Evolutionary conservation across 1,140 invertebrate genomes (phyloP).

Genomic region (Cryptotermes secundus): DNA sequence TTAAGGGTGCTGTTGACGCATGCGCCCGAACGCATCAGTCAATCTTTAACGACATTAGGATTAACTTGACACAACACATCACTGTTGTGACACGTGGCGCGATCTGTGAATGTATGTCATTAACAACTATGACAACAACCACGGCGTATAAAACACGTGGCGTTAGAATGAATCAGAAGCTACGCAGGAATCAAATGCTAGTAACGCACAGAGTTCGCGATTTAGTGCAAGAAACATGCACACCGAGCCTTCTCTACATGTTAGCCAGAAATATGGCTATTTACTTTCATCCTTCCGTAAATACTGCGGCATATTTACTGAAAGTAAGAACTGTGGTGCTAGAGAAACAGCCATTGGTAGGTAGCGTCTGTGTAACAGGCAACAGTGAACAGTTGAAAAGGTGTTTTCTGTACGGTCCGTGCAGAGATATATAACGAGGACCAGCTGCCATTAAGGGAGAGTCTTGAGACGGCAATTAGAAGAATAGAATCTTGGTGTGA

Average conservation of each 20-base stretch:
- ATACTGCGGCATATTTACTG: too few species aligned
- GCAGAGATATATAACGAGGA: too few species aligned
- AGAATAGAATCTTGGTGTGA: too few species aligned
- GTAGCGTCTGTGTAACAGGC: too few species aligned
- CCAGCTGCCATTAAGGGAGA: too few species aligned
- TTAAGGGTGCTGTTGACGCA: neutral
- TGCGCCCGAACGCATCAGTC: neutral
- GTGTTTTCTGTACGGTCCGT: too few species aligned
- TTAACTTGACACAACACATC: neutral
- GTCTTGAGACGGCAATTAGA: too few species aligned
- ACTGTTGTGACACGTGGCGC: neutral
- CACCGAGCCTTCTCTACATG: neutral
- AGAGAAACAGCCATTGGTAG: too few species aligned
- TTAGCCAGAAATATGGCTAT: neutral
- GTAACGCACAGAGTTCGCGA: neutral
- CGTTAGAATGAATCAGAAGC: neutral
- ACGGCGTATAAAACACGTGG: neutral
- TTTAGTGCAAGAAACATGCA: neutral
- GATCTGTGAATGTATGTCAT: neutral
- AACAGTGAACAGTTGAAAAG: too few species aligned
- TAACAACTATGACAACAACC: neutral
- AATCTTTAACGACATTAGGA: constrained; percentile 10
- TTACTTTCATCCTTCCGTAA: too few species aligned
- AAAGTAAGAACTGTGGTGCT: too few species aligned
- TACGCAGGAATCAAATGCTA: neutral